These are phyloP conservation scores for Parazoanthus swiftii DNA, from an alignment of 92 coral and sea anemone species.

Conservation along the genomic window DNA sequence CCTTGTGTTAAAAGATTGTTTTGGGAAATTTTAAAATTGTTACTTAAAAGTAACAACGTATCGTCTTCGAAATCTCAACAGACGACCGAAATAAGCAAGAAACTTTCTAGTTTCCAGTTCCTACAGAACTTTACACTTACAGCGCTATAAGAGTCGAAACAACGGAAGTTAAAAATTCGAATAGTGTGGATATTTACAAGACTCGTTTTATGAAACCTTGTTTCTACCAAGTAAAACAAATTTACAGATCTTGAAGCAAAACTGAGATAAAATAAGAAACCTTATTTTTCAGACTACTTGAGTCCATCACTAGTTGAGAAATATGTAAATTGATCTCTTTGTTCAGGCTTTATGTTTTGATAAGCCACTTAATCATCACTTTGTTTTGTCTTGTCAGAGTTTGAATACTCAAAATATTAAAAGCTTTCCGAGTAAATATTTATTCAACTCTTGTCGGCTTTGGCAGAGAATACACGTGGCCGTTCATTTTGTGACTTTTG, in stretches of 20 bases:
- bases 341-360: background rate
- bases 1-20: no score
- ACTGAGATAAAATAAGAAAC: background rate
- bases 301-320: background rate
- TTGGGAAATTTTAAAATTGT: no score
- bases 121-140: no score
- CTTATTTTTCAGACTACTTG: background rate
- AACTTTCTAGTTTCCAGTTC: no score
- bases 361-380: background rate
- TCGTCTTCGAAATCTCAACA: no score
- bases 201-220: background rate
- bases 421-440: constrained; percentile 26
- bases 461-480: constrained; percentile 13
- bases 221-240: background rate
- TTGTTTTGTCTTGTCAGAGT: constrained; percentile 1
- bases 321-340: constrained; percentile 1
- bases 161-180: no score
- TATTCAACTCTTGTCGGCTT: background rate
- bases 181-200: background rate
- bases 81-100: no score
- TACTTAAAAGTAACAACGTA: no score
- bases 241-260: background rate
- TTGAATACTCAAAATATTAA: constrained; percentile 23
- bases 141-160: no score
- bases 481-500: background rate